Conservation (phyloP, 1,140 invertebrate genomes). For the Teleogryllus occipitalis region DNA sequence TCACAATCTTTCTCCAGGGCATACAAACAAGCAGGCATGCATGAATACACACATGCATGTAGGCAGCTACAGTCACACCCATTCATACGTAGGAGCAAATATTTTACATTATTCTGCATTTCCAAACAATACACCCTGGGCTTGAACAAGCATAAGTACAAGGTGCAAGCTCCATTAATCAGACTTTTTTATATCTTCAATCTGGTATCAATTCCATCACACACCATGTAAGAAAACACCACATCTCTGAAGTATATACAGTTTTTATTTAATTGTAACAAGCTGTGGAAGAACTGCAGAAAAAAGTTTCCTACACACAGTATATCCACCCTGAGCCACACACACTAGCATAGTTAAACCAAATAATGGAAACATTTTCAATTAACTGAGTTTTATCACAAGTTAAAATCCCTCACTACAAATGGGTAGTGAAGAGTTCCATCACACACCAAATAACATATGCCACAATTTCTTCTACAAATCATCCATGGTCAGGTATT, state of each 20-base stretch:
- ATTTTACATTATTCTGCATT: too few relatives aligned
- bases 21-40: too few relatives aligned
- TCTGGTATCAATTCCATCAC: not conserved
- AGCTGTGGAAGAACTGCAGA: not conserved
- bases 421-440: not conserved
- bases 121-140: not conserved
- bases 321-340: not conserved
- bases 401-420: not conserved
- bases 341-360: not conserved
- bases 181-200: not conserved
- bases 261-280: not conserved
- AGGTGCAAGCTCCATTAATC: not conserved
- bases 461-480: not conserved
- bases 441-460: not conserved
- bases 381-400: constrained; percentile 1
- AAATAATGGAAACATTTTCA: too few relatives aligned
- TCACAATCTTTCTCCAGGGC: too few relatives aligned
- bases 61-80: too few relatives aligned
- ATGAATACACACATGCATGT: too few relatives aligned
- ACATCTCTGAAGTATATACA: not conserved
- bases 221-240: not conserved
- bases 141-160: not conserved
- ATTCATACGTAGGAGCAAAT: too few relatives aligned
- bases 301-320: not conserved
- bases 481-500: not conserved